A percentile compares a stretch with the other conserved stretches of the same genome.
Conservation (phyloP, 2,888 invertebrate species). For the Spilosoma lubricipeda region DNA sequence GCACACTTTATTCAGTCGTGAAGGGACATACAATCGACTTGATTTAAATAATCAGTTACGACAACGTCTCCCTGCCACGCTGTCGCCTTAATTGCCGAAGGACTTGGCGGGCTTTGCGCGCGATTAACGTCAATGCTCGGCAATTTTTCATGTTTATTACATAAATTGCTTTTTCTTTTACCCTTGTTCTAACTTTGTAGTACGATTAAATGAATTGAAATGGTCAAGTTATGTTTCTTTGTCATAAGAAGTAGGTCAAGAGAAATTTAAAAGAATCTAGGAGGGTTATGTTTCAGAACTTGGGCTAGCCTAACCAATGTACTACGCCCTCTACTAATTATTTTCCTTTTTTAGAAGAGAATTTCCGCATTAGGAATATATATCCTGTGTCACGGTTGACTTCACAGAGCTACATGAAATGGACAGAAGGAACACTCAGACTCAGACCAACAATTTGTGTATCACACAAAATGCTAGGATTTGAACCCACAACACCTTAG, state of each 20-base stretch:
- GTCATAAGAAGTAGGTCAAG: not conserved
- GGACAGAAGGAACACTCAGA: too few relatives aligned
- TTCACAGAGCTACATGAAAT: too few relatives aligned
- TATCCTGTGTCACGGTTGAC: too few relatives aligned
- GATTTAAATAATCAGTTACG: slow-evolving; percentile 69
- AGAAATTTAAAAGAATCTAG: too few relatives aligned
- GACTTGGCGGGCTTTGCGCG: slow-evolving; percentile 21
- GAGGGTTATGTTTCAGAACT: too few relatives aligned
- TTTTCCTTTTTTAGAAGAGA: too few relatives aligned
- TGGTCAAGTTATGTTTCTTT: not conserved
- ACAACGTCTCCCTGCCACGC: slow-evolving; percentile 47
- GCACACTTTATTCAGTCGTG: slow-evolving; percentile 68
- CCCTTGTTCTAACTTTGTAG: not conserved
- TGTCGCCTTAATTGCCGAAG: slow-evolving; percentile 49
- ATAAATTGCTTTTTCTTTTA: not conserved
- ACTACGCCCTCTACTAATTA: too few relatives aligned
- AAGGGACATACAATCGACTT: slow-evolving; percentile 67
- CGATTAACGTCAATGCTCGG: slow-evolving; percentile 17
- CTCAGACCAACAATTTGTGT: too few relatives aligned
- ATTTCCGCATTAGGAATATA: too few relatives aligned
- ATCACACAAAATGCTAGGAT: too few relatives aligned
- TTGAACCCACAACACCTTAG: too few relatives aligned
- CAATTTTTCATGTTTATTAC: slow-evolving; percentile 12
- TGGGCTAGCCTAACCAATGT: too few relatives aligned
- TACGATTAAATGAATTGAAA: not conserved